Conservation (phyloP, 2,888 invertebrate species). For the Ischnura elegans region DNA sequence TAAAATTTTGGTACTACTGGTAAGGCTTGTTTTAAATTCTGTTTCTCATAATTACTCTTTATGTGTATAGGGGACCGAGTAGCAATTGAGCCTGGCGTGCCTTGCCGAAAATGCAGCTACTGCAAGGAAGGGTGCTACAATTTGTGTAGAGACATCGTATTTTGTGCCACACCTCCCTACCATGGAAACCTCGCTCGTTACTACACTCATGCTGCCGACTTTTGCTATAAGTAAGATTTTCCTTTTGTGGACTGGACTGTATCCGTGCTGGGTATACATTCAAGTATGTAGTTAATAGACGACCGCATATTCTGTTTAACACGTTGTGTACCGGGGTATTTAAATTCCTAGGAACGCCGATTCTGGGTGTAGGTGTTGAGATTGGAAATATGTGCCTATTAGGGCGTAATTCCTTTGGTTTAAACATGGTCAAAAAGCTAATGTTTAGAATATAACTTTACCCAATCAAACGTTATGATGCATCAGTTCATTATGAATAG, state of each 20-base stretch:
- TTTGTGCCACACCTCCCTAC: conserved; percentile 97
- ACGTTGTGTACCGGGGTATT: no score
- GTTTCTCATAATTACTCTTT: conserved; percentile 50
- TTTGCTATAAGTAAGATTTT: conserved; percentile 87
- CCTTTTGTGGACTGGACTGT: background rate
- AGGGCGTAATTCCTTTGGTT: no score
- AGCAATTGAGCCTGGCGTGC: conserved; percentile 96
- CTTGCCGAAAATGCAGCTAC: conserved; percentile 90
- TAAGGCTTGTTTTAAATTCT: background rate
- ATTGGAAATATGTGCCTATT: no score
- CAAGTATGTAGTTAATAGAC: background rate
- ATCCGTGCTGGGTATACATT: background rate
- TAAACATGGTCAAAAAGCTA: no score
- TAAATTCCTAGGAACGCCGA: no score
- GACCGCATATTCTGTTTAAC: no score
- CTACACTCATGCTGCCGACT: conserved; percentile 94
- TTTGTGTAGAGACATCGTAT: conserved; percentile 91
- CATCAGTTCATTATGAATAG: no score
- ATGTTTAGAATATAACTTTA: no score
- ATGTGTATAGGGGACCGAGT: conserved; percentile 89
- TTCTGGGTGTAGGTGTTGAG: no score
- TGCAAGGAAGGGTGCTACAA: conserved; percentile 96
- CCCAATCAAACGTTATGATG: no score
- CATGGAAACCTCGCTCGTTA: conserved; percentile 93
- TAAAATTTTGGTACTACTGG: no score